Percentiles rank a stretch among this genome's conserved stretches.
Evolutionary conservation across 2,888 invertebrate genomes (phyloP).

Genomic region (Macrosoma leucophasiata): DNA sequence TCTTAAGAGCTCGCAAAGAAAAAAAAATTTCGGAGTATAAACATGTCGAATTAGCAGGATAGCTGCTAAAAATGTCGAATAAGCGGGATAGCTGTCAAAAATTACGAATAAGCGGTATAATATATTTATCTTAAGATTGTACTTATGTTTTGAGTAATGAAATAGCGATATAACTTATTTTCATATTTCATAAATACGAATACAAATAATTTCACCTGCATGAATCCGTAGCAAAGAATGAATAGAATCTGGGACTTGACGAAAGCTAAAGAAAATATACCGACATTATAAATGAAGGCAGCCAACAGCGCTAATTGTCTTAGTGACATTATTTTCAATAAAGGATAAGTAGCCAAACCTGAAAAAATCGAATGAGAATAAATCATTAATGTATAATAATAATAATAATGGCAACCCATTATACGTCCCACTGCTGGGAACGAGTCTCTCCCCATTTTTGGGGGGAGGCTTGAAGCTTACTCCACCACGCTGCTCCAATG

Average conservation of each 20-base stretch:
- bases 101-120: not conserved
- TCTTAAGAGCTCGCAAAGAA: too few relatives aligned
- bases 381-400: too few relatives aligned
- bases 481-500: too few relatives aligned
- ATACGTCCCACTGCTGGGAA: too few relatives aligned
- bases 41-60: conserved; percentile 4
- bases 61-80: conserved; percentile 13
- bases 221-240: conserved; percentile 38
- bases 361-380: too few relatives aligned
- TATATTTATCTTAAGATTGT: not conserved
- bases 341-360: conserved; percentile 42
- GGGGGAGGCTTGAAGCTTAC: too few relatives aligned
- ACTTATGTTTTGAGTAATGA: not conserved
- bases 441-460: too few relatives aligned
- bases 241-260: conserved; percentile 34
- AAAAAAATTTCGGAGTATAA: conserved; percentile 2
- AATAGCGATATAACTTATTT: not conserved
- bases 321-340: conserved; percentile 38
- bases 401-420: too few relatives aligned
- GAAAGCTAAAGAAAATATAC: conserved; percentile 36
- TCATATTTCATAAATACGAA: not conserved
- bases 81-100: too few relatives aligned
- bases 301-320: conserved; percentile 36
- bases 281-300: conserved; percentile 31
- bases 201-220: conserved; percentile 36